A percentile compares a stretch with the other conserved stretches of the same genome.
Conservation (phyloP, 2,797 vertebrate genomes). For the Protosalanx chinensis region DNA sequence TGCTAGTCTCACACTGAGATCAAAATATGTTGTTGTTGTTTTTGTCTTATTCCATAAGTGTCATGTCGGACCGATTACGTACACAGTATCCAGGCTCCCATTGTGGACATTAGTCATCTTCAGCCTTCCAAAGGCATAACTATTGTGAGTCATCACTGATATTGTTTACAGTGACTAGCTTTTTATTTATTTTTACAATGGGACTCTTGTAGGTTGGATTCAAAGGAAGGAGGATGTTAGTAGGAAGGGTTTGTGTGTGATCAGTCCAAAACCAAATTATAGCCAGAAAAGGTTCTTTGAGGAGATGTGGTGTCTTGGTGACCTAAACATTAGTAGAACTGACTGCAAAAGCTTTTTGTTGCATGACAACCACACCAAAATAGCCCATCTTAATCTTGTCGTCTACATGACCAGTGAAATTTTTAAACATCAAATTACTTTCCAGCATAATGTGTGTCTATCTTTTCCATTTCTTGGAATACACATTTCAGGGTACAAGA, state of each 20-base stretch:
- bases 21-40: too few relatives aligned
- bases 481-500: constrained; percentile 47
- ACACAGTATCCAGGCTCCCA: background rate
- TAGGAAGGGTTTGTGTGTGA: background rate
- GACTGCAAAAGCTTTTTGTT: background rate
- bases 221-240: background rate
- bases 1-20: background rate
- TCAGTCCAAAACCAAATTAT: background rate
- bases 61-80: background rate
- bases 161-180: background rate
- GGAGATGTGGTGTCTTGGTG: background rate
- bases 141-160: background rate
- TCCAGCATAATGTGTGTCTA: constrained; percentile 48
- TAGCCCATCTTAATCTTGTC: constrained; percentile 6
- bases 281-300: background rate
- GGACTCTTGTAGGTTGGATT: background rate
- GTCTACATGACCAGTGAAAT: constrained; percentile 28
- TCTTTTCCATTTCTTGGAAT: constrained; percentile 51
- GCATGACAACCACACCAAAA: constrained; percentile 16
- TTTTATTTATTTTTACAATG: background rate
- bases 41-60: too few relatives aligned
- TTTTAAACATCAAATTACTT: constrained; percentile 54
- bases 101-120: background rate
- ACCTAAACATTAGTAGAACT: background rate
- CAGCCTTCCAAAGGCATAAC: background rate